phyloP scores from a whole-genome alignment of 2,888 invertebrate species.

The Nematopogon swammerdamellus region DNA sequence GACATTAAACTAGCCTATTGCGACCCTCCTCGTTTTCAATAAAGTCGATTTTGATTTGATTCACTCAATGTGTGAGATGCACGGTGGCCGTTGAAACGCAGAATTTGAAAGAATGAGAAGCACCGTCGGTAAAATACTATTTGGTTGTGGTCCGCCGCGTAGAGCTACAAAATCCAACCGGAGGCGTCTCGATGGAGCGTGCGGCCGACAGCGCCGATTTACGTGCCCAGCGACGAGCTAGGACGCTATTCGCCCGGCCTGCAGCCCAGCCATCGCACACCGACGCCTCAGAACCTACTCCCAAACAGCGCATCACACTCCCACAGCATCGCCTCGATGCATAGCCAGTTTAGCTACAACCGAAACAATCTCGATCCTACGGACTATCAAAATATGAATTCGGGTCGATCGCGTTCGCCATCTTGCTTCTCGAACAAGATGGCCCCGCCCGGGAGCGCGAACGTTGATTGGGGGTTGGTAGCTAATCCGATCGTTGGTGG shows the following conservation, averaged over 20 bases:
- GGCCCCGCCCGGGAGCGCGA: slow-evolving; percentile 47
- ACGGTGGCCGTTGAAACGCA: no score
- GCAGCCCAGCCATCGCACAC: slow-evolving; percentile 17
- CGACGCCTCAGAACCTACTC: slow-evolving; percentile 37
- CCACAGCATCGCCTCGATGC: slow-evolving; percentile 52
- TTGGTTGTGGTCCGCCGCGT: slow-evolving; percentile 16
- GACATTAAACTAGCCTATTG: no score
- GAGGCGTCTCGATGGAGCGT: slow-evolving; percentile 43
- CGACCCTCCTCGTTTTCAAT: no score
- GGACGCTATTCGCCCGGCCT: slow-evolving; percentile 20
- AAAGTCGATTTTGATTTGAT: no score
- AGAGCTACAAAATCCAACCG: slow-evolving; percentile 52
- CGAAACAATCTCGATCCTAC: slow-evolving; percentile 48
- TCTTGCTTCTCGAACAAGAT: slow-evolving; percentile 54
- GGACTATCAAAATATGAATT: slow-evolving; percentile 42
- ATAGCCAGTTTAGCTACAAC: slow-evolving; percentile 33
- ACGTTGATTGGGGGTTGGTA: slow-evolving; percentile 48
- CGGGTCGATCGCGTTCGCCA: slow-evolving; percentile 44
- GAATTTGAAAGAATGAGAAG: no score
- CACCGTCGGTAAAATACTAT: no score
- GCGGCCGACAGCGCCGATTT: slow-evolving; percentile 50
- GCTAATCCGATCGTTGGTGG: slow-evolving; percentile 34
- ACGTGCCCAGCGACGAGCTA: slow-evolving; percentile 41
- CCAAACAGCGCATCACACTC: slow-evolving; percentile 49
- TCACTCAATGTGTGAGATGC: no score